These are phyloP conservation scores for Drosophila simulans DNA, from an alignment of 1,140 invertebrate genomes.

Conservation along the genomic window DNA sequence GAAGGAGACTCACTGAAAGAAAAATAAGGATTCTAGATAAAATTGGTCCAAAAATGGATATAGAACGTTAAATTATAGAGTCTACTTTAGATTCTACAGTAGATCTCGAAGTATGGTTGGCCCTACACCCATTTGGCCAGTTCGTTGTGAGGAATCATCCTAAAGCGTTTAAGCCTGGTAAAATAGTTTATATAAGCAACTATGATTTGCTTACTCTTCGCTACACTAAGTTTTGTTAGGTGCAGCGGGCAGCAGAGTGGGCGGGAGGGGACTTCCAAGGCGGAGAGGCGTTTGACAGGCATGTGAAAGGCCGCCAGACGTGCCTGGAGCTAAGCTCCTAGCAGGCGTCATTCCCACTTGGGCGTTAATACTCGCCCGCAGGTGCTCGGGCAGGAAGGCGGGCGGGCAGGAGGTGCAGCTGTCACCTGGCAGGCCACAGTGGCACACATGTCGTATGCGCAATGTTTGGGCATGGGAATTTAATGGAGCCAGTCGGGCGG, in stretches of 20 bases:
- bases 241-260: not conserved
- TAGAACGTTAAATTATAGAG: no score
- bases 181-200: no score
- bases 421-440: slow-evolving; percentile 44
- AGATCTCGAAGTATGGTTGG: no score
- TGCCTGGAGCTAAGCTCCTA: slow-evolving; percentile 31
- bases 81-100: no score
- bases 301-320: slow-evolving; percentile 56
- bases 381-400: not conserved
- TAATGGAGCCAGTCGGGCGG: slow-evolving; percentile 33
- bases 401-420: slow-evolving; percentile 30
- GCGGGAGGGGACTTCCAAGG: slow-evolving; percentile 8
- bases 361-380: slow-evolving; percentile 64
- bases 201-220: no score
- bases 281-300: slow-evolving; percentile 49
- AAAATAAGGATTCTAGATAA: not conserved
- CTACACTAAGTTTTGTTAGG: not conserved
- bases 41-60: no score
- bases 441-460: slow-evolving; percentile 31
- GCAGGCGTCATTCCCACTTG: slow-evolving; percentile 41
- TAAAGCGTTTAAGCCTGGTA: no score
- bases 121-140: no score
- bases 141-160: no score
- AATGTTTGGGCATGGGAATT: slow-evolving; percentile 60
- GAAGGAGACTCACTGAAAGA: slow-evolving; percentile 20